A percentile compares a stretch with the other conserved stretches of the same genome.
Evolutionary conservation across 2,113 vertebrate species (phyloP).

Genomic region (Sphyrna mokarran): DNA sequence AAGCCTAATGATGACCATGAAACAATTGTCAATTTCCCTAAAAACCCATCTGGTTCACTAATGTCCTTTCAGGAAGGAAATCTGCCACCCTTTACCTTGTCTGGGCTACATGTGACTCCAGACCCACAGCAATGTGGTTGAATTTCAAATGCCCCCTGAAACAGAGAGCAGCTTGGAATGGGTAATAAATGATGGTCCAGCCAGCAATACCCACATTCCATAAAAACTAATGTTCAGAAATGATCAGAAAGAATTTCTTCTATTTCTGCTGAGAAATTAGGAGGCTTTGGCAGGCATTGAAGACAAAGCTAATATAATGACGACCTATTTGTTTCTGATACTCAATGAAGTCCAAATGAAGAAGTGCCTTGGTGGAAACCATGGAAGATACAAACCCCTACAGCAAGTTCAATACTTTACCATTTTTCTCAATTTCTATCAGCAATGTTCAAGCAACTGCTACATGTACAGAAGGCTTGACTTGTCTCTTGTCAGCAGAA

Average conservation of each 20-base stretch:
- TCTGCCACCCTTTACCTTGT: no score
- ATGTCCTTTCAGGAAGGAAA: no score
- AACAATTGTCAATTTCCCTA: no score
- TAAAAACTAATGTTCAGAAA: no score
- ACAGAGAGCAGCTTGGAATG: no score
- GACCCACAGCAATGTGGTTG: no score
- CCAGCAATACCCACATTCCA: no score
- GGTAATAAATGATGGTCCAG: no score
- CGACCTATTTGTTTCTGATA: background rate
- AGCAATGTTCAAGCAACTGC: background rate
- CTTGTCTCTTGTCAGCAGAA: background rate
- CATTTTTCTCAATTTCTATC: background rate
- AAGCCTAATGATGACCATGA: no score
- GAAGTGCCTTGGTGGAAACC: background rate
- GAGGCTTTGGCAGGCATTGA: background rate
- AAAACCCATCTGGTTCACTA: no score
- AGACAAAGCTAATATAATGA: background rate
- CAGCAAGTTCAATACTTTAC: background rate
- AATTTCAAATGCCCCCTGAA: no score
- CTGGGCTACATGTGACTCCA: no score
- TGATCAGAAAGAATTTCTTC: background rate
- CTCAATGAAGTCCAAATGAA: background rate
- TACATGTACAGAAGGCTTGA: background rate
- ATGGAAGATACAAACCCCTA: background rate
- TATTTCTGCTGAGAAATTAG: background rate